Evolutionary conservation across 2,888 invertebrate genomes (phyloP), one percentile per base, ranked within the genome.

Genomic region (Toxonevra muliebris): DNA sequence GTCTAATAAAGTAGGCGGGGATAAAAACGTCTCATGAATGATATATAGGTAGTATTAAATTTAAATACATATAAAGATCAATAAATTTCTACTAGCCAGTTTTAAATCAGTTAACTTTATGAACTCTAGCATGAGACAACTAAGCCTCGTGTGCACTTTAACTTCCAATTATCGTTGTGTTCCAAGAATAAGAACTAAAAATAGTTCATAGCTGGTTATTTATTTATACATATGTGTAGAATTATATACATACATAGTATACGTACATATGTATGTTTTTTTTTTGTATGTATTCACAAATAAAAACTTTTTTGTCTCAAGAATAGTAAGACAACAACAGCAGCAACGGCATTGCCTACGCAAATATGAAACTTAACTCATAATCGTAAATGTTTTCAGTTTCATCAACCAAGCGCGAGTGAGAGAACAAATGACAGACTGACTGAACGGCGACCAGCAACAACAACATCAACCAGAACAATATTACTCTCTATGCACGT

Each of bases 341-440:
- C 2, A 48, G 12, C 43, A 61, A 41, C 42, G 43, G 52, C 62
- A 54, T 19, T 59, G 66, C 60, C 66, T 53, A 69, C 59, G 60
- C 62, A 66, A 65, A 68, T 53, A 68, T 57, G 50, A 61, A 69
- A 65, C 48, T 30, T 7, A 7, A 30, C 30, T 65, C 69, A 69
- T 65, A 66, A 58, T 41, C 65, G 52, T 59, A 65, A 66, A 66
- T 59, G 65, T 62, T 69, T 65, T 52, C 53, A 61, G 62, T 52
- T 53, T 60, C 19, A 48, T 13, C 20, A 19, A 59, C 4, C 65
- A 45, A 42, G 58, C 17, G 54, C 52, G 48, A 15, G 19, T 30
- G 30, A 30, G 30, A 30, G 30, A 30, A 30, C 30, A 30, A 30
- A 30, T 30, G 13, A 11, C 57, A 19, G 15, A 20, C 57, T n/a